Evolutionary conservation across 2,113 vertebrate genomes (phyloP).

Genomic region (Castor canadensis): DNA sequence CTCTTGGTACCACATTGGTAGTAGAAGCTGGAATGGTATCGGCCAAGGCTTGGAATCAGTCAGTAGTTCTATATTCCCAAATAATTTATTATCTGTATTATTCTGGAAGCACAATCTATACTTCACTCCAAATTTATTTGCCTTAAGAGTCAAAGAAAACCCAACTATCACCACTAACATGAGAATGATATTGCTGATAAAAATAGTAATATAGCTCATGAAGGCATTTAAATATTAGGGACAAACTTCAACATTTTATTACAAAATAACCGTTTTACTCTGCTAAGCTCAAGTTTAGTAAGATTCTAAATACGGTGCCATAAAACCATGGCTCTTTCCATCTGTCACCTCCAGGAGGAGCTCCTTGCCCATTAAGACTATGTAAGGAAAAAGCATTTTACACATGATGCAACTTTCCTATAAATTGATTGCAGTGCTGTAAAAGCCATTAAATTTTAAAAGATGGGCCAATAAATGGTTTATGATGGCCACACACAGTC

Average conservation of each 20-base stretch:
- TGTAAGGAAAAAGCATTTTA: background rate
- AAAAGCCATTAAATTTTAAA: slow-evolving; percentile 55
- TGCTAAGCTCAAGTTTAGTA: background rate
- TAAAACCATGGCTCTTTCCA: slow-evolving; percentile 20
- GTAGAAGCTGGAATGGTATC: background rate
- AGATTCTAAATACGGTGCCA: background rate
- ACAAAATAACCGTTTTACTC: slow-evolving; percentile 7
- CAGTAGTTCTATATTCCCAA: background rate
- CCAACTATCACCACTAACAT: background rate
- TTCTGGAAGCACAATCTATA: background rate
- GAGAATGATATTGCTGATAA: background rate
- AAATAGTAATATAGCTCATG: background rate
- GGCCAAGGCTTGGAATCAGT: background rate
- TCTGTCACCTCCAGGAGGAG: slow-evolving; percentile 71
- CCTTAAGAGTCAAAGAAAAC: slow-evolving; percentile 33
- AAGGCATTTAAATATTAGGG: slow-evolving; percentile 33
- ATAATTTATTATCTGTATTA: background rate
- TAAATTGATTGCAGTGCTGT: slow-evolving; percentile 14
- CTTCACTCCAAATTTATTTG: slow-evolving; percentile 21
- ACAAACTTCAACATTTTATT: background rate
- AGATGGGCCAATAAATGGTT: slow-evolving; percentile 15
- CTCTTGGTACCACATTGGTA: background rate
- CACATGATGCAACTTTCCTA: background rate
- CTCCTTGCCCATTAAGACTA: slow-evolving; percentile 64
- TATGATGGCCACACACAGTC: slow-evolving; percentile 21